Percentiles rank a stretch among this genome's conserved stretches.
Conservation (phyloP, 2,113 vertebrate genomes). For the Sebastes fasciatus region DNA sequence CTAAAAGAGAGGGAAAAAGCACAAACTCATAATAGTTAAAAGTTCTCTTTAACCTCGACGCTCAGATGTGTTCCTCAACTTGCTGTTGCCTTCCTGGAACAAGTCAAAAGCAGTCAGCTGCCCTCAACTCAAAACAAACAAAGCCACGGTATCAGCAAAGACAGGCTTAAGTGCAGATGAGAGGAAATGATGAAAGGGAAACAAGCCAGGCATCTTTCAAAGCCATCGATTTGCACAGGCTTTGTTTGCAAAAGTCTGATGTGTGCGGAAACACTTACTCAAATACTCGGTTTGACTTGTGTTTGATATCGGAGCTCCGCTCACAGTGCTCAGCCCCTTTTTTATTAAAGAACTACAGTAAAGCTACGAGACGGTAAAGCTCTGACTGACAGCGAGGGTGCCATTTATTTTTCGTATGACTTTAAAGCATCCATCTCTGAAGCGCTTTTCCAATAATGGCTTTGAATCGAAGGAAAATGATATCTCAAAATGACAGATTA, state of each 20-base stretch:
- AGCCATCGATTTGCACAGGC: slow-evolving; percentile 47
- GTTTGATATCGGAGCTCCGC: slow-evolving; percentile 40
- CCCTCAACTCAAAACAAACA: slow-evolving; percentile 28
- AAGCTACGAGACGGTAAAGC: background rate
- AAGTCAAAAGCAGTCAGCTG: background rate
- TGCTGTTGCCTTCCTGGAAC: background rate
- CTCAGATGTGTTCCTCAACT: background rate
- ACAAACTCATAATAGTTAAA: too few relatives aligned
- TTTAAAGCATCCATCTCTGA: slow-evolving; percentile 38
- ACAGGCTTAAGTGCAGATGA: slow-evolving; percentile 39
- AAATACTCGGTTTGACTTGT: slow-evolving; percentile 17
- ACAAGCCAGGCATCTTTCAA: slow-evolving; percentile 32
- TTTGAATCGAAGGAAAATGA: slow-evolving; percentile 38
- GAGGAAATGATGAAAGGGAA: slow-evolving; percentile 57
- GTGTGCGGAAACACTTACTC: slow-evolving; percentile 12
- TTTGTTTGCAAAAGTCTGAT: slow-evolving; percentile 36
- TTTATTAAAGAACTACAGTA: background rate
- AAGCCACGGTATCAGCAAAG: slow-evolving; percentile 13
- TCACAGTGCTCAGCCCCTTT: background rate
- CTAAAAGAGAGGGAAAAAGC: too few relatives aligned
- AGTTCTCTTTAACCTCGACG: background rate
- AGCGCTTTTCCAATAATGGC: slow-evolving; percentile 16
- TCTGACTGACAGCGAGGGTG: slow-evolving; percentile 14
- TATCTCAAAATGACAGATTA: slow-evolving; percentile 44
- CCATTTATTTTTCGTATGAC: slow-evolving; percentile 29